phyloP scores from a whole-genome alignment of 1,140 invertebrate genomes.

The Caerostris extrusa region DNA sequence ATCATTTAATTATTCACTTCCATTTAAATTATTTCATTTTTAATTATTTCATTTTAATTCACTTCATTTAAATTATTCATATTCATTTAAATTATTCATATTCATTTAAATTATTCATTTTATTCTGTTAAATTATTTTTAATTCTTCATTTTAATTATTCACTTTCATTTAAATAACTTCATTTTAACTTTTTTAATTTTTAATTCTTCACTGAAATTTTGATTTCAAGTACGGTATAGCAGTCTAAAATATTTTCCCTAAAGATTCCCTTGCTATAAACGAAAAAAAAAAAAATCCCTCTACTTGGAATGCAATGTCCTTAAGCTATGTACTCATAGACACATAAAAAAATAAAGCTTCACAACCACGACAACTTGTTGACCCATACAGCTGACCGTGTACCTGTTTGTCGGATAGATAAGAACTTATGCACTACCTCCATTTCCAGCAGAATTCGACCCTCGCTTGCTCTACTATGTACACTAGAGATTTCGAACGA shows the following conservation, averaged over 20 bases:
- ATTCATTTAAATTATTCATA: too few relatives aligned
- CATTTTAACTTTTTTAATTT: too few relatives aligned
- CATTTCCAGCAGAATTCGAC: neutral
- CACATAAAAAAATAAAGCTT: neutral
- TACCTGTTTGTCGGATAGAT: conserved; percentile 59
- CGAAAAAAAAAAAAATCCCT: neutral
- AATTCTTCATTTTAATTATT: too few relatives aligned
- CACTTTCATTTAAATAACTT: too few relatives aligned
- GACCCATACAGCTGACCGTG: conserved; percentile 56
- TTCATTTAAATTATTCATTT: too few relatives aligned
- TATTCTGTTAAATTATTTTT: too few relatives aligned
- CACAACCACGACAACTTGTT: conserved; percentile 50
- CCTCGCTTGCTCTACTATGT: neutral
- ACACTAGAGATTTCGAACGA: neutral
- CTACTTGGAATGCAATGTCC: neutral
- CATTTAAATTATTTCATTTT: too few relatives aligned
- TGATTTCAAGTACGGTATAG: too few relatives aligned
- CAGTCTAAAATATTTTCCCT: neutral
- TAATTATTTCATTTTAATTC: too few relatives aligned
- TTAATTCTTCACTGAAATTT: too few relatives aligned
- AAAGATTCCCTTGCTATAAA: neutral
- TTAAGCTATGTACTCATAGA: neutral
- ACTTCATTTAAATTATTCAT: too few relatives aligned
- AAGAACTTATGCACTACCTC: conserved; percentile 15
- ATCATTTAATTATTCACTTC: too few relatives aligned